These are phyloP conservation scores for Dynastes grantii DNA, from an alignment of 2,888 invertebrate genomes.

Conservation along the genomic window DNA sequence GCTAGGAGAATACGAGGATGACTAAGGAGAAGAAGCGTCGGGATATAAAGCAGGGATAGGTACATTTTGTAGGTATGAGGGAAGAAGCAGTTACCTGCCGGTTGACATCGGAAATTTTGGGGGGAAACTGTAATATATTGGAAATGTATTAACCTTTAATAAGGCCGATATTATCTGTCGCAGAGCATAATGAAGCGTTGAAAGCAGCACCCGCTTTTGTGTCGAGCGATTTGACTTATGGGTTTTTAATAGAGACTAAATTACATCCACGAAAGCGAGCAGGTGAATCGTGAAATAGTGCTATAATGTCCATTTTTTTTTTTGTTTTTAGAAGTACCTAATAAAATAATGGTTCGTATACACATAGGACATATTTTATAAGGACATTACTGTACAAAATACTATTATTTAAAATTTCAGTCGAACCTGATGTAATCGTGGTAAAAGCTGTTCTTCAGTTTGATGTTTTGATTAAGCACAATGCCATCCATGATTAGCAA, in stretches of 20 bases:
- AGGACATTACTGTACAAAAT: too few species aligned
- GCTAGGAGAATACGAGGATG: background rate
- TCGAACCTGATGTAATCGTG: too few species aligned
- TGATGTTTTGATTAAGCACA: too few species aligned
- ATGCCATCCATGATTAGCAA: too few species aligned
- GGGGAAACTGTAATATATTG: slow-evolving; percentile 53
- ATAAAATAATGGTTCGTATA: too few species aligned
- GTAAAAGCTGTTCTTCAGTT: too few species aligned
- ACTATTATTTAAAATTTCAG: too few species aligned
- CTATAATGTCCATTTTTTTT: too few species aligned
- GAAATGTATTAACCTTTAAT: slow-evolving; percentile 50
- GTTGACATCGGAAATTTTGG: slow-evolving; percentile 21
- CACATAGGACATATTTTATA: too few species aligned
- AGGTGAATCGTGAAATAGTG: too few species aligned
- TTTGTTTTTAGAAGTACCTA: too few species aligned
- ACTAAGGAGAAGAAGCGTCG: background rate
- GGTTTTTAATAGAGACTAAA: slow-evolving; percentile 32
- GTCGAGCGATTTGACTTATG: slow-evolving; percentile 39
- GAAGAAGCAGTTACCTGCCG: slow-evolving; percentile 15
- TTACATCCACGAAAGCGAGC: too few species aligned
- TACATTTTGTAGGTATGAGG: slow-evolving; percentile 11
- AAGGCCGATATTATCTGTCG: slow-evolving; percentile 40
- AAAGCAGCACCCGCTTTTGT: slow-evolving; percentile 29
- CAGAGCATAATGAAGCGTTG: slow-evolving; percentile 35
- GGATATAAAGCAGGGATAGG: background rate